phyloP scores from a whole-genome alignment of 2,113 vertebrate genomes.

The Poeciliopsis prolifica region DNA sequence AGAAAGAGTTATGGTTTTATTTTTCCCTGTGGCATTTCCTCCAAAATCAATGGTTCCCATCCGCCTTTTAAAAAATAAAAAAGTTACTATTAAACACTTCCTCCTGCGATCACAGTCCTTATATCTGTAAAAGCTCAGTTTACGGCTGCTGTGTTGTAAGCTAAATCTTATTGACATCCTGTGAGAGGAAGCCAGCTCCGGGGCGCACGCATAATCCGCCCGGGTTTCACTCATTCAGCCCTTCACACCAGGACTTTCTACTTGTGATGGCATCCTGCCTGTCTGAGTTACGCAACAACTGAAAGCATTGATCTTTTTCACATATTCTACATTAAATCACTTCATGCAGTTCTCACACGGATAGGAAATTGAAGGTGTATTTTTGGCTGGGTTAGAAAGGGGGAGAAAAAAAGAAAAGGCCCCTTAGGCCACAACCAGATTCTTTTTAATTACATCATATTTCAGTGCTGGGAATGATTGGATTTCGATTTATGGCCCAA shows the following conservation, averaged over 20 bases:
- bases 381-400: neutral
- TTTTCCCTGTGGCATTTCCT: neutral
- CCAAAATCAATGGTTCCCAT: conserved; percentile 10
- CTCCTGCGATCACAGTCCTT: conserved; percentile 16
- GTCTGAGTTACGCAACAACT: conserved; percentile 19
- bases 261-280: conserved; percentile 29
- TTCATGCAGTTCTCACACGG: neutral
- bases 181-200: conserved; percentile 30
- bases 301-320: conserved; percentile 34
- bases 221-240: conserved; percentile 48
- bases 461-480: conserved; percentile 53
- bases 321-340: conserved; percentile 17
- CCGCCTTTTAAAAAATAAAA: neutral
- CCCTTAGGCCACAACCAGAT: conserved; percentile 18
- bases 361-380: conserved; percentile 7
- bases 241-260: conserved; percentile 8
- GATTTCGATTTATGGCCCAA: conserved; percentile 42
- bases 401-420: neutral
- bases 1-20: no score
- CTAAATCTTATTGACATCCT: conserved; percentile 43
- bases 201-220: conserved; percentile 23
- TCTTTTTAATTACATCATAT: conserved; percentile 50
- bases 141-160: conserved; percentile 33
- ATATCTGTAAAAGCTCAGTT: conserved; percentile 30
- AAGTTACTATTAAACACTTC: conserved; percentile 20